Evolutionary conservation across 2,113 vertebrate genomes (phyloP).

Genomic region (Athene noctua): DNA sequence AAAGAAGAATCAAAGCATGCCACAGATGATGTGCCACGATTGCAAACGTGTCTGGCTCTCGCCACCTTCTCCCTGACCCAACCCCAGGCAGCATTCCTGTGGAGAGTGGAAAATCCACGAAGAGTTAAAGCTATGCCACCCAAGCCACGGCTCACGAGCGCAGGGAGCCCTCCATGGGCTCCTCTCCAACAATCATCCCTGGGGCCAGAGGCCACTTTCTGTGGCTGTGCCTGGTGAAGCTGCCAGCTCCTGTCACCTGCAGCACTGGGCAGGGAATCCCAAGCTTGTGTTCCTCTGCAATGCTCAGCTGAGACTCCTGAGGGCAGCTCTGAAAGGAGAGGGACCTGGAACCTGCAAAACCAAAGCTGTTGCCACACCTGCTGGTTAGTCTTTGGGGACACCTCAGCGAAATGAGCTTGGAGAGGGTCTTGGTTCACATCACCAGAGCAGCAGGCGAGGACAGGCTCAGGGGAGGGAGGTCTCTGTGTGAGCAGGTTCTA

Average conservation of each 20-base stretch:
- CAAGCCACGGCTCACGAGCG: not conserved
- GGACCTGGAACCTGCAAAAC: not conserved
- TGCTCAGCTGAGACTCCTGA: not conserved
- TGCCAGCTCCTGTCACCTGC: not conserved
- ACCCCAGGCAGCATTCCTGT: not conserved
- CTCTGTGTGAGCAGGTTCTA: fast-evolving
- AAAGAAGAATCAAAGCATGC: not conserved
- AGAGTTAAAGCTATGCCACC: not conserved
- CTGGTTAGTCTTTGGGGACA: not conserved
- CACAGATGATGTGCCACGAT: not conserved
- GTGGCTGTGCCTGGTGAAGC: not conserved
- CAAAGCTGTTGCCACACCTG: not conserved
- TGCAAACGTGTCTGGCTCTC: fast-evolving
- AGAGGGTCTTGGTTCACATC: not conserved
- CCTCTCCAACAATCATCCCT: not conserved
- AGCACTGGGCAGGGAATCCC: not conserved
- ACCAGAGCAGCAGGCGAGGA: not conserved
- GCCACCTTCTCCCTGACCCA: not conserved
- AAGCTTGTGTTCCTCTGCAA: not conserved
- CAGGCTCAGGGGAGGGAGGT: not conserved
- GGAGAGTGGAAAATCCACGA: not conserved
- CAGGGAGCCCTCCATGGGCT: not conserved
- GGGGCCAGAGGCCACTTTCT: not conserved
- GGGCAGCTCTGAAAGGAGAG: not conserved
- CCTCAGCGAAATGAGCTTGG: not conserved